Percentiles rank a stretch among this genome's conserved stretches.
Conservation (phyloP, 2,797 vertebrate species). For the Melanotaenia maccullochi region DNA sequence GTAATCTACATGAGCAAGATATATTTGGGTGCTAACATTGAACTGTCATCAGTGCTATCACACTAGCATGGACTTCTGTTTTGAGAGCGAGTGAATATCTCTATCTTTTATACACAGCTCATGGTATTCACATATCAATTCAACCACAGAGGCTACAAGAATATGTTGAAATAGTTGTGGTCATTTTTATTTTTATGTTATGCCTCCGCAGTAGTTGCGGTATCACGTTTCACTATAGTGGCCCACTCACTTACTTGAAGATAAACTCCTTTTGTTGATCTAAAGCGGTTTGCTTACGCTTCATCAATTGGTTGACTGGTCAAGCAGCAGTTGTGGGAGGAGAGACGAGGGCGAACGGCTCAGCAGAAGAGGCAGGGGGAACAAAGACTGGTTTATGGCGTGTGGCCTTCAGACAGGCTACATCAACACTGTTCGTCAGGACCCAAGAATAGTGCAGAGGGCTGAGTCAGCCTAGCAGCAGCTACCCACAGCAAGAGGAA, state of each 20-base stretch:
- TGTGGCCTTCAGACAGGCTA: conserved; percentile 75
- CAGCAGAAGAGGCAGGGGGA: conserved; percentile 71
- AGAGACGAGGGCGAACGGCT: conserved; percentile 54
- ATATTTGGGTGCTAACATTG: too few relatives aligned
- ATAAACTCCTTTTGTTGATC: conserved; percentile 73
- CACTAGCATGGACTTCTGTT: not conserved
- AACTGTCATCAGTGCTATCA: not conserved
- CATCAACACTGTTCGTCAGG: conserved; percentile 79
- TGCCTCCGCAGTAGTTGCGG: conserved; percentile 51
- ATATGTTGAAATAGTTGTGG: conserved; percentile 42
- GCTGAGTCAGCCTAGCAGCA: conserved; percentile 81
- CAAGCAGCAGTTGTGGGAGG: conserved; percentile 63
- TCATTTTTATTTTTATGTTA: conserved; percentile 55
- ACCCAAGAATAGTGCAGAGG: conserved; percentile 79
- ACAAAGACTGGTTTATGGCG: conserved; percentile 76
- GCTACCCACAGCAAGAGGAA: conserved; percentile 69
- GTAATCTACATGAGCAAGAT: too few relatives aligned
- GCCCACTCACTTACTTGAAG: conserved; percentile 67
- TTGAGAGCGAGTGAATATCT: not conserved
- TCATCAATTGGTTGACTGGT: conserved; percentile 66
- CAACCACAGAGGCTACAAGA: conserved; percentile 46
- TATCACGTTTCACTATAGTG: conserved; percentile 66
- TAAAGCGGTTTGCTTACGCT: conserved; percentile 72
- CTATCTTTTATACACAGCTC: conserved; percentile 3
- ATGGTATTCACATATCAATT: conserved; percentile 39